These are phyloP conservation scores for Pilophorus perplexus DNA, from an alignment of 2,888 invertebrate species.

Conservation along the genomic window DNA sequence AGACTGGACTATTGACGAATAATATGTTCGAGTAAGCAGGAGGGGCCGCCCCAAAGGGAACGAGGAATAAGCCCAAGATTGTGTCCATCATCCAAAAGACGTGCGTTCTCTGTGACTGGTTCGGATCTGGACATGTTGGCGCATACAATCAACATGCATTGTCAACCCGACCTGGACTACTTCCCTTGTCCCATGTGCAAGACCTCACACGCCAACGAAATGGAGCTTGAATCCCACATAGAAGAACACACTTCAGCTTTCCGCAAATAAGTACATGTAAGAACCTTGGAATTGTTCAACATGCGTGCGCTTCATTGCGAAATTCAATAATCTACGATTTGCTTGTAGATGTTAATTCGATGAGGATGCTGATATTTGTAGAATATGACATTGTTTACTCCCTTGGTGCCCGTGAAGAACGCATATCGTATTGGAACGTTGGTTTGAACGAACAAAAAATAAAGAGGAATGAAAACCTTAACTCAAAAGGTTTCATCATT, in stretches of 20 bases:
- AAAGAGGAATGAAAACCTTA: too few species aligned
- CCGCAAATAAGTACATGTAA: too few species aligned
- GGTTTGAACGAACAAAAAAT: too few species aligned
- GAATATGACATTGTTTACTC: too few species aligned
- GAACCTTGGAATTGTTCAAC: too few species aligned
- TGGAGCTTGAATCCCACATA: constrained; percentile 43
- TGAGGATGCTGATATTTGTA: too few species aligned
- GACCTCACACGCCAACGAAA: constrained; percentile 42
- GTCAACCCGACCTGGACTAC: constrained; percentile 45
- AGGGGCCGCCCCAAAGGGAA: constrained; percentile 47
- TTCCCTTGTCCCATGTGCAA: constrained; percentile 46
- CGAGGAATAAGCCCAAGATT: constrained; percentile 44
- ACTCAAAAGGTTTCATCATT: too few species aligned
- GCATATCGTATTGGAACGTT: too few species aligned
- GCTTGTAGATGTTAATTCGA: too few species aligned
- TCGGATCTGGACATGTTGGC: constrained; percentile 43
- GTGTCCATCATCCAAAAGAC: constrained; percentile 39
- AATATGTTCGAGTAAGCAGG: constrained; percentile 44
- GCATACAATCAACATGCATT: constrained; percentile 45
- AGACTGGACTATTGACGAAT: constrained; percentile 47
- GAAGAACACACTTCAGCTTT: constrained; percentile 33
- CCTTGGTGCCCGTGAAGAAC: too few species aligned
- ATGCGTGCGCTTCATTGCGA: too few species aligned
- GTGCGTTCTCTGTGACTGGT: constrained; percentile 43
- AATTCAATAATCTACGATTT: too few species aligned